Evolutionary conservation across 2,888 invertebrate genomes (phyloP).

Genomic region (Aplocera efformata): DNA sequence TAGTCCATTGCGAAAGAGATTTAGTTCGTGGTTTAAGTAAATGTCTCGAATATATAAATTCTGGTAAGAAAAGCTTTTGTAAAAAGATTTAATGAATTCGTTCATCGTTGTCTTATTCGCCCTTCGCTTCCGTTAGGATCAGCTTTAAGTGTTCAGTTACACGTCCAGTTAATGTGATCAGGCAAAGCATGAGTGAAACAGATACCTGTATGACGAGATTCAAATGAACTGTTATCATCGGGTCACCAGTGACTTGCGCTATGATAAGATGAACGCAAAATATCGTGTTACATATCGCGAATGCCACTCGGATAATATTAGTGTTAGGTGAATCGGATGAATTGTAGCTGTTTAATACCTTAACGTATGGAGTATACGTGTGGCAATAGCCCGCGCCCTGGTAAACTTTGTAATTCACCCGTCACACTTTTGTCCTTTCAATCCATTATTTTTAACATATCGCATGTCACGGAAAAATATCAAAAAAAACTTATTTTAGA

Average conservation of each 20-base stretch:
- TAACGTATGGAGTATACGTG: conserved; percentile 23
- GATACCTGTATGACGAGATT: conserved; percentile 61
- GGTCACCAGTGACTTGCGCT: conserved; percentile 30
- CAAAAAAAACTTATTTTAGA: conserved; percentile 52
- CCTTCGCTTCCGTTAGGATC: conserved; percentile 60
- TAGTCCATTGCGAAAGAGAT: conserved; percentile 79
- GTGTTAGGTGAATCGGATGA: conserved; percentile 34
- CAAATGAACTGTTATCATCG: conserved; percentile 20
- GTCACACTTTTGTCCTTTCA: conserved; percentile 31
- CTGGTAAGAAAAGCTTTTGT: conserved; percentile 54
- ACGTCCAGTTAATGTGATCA: conserved; percentile 75
- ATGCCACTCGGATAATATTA: conserved; percentile 47
- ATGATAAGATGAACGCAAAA: conserved; percentile 39
- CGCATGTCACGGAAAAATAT: conserved; percentile 49
- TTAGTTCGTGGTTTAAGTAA: conserved; percentile 69
- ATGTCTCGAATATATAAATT: conserved; percentile 49
- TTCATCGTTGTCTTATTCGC: conserved; percentile 44
- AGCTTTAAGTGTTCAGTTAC: conserved; percentile 73
- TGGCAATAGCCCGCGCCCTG: conserved; percentile 13
- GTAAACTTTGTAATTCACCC: conserved; percentile 19
- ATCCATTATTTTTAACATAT: conserved; percentile 47
- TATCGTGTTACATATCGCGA: conserved; percentile 54
- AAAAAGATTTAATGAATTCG: conserved; percentile 53
- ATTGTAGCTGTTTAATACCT: conserved; percentile 28
- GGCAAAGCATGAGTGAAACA: conserved; percentile 74